These are phyloP conservation scores for Mastigias papua DNA, from an alignment of 30 jellyfish, hydroid and myxozoan genomes.

Conservation along the genomic window DNA sequence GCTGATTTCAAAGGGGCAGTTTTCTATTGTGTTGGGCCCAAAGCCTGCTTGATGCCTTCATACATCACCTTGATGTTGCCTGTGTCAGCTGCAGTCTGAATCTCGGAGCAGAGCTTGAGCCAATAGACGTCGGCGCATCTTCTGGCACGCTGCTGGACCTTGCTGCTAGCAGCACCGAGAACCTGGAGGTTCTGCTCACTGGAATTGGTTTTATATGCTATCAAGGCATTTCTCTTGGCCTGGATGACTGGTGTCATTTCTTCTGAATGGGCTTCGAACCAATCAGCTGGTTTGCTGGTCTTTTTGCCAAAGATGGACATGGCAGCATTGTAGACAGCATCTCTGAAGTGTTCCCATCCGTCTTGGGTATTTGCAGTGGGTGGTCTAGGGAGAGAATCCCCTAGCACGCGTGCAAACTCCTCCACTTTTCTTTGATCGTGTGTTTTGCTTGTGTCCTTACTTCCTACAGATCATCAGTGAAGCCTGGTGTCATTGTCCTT, in stretches of 20 bases:
- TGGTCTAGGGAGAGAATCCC: not conserved
- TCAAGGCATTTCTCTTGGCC: not conserved
- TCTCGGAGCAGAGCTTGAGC: too few species aligned
- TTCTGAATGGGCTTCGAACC: not conserved
- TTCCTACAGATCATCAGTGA: too few species aligned
- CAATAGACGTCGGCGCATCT: too few species aligned
- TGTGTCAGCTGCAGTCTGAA: too few species aligned
- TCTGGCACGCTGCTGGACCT: too few species aligned
- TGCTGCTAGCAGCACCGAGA: too few species aligned
- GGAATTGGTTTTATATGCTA: not conserved
- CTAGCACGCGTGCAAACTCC: not conserved
- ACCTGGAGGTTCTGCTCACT: too few species aligned
- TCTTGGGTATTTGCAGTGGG: not conserved
- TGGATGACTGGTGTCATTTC: not conserved
- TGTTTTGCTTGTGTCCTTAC: not conserved
- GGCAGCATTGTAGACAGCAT: not conserved
- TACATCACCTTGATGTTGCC: too few species aligned
- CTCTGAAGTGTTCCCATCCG: not conserved
- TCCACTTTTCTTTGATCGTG: not conserved
- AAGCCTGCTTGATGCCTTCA: too few species aligned
- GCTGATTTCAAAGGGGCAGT: too few species aligned
- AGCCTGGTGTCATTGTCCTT: too few species aligned
- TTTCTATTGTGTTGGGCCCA: too few species aligned
- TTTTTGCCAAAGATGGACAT: not conserved
- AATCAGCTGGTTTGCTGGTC: not conserved